Conservation (phyloP, 2,888 invertebrate species). For the Heliconius sara region DNA sequence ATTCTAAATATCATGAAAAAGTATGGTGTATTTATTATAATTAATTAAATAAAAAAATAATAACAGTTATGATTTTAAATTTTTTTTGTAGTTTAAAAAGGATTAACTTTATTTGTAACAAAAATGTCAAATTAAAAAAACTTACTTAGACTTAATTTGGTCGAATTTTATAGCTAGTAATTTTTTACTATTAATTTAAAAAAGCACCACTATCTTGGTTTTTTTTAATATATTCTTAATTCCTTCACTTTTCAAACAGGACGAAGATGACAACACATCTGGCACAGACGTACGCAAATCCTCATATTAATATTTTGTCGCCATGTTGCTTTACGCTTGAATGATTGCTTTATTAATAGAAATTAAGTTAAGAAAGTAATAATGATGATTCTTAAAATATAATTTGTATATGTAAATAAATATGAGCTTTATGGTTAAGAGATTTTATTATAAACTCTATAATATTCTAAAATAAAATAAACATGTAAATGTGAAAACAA, state of each 20-base stretch:
- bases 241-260: constrained; percentile 54
- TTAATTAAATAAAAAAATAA: background rate
- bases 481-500: background rate
- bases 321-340: constrained; percentile 47
- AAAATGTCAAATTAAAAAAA: background rate
- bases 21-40: no score
- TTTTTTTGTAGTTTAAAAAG: background rate
- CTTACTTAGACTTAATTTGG: background rate
- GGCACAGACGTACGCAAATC: constrained; percentile 53
- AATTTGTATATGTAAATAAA: background rate
- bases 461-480: background rate
- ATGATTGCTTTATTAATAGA: constrained; percentile 4
- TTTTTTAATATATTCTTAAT: background rate
- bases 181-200: background rate
- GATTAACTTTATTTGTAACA: background rate
- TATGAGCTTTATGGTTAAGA: background rate
- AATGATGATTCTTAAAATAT: background rate
- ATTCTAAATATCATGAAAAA: no score
- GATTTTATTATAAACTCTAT: background rate
- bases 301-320: constrained; percentile 43
- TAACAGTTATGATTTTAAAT: background rate
- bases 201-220: background rate
- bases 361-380: background rate
- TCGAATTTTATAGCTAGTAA: background rate
- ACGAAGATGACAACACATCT: constrained; percentile 53